Percentiles rank a stretch among this genome's conserved stretches.
Evolutionary conservation across 2,888 invertebrate species (phyloP).

Genomic region (Diarsia mendica): DNA sequence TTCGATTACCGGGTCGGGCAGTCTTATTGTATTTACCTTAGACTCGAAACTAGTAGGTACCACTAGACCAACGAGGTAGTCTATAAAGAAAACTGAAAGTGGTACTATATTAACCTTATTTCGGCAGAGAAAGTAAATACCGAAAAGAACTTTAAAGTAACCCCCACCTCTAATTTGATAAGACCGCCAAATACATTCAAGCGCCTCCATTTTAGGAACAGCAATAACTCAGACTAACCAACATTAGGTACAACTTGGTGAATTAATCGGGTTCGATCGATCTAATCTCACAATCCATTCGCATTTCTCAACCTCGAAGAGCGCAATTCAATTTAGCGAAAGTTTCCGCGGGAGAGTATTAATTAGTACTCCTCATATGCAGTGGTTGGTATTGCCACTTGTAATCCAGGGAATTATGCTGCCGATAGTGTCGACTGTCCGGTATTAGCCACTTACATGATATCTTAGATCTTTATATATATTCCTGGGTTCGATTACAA

Average conservation of each 20-base stretch:
- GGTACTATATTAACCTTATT: background rate
- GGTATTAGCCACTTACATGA: slow-evolving; percentile 71
- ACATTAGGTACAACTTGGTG: slow-evolving; percentile 60
- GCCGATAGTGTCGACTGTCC: slow-evolving; percentile 84
- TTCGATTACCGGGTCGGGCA: no score
- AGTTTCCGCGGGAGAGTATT: slow-evolving; percentile 73
- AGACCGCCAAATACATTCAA: slow-evolving; percentile 27
- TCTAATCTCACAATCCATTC: slow-evolving; percentile 66
- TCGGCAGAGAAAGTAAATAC: background rate
- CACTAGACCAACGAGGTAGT: no score
- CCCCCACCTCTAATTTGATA: slow-evolving; percentile 35
- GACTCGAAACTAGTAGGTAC: no score
- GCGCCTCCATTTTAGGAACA: slow-evolving; percentile 44
- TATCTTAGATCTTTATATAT: no score
- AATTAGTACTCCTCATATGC: slow-evolving; percentile 78
- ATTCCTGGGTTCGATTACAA: no score
- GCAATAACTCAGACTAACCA: slow-evolving; percentile 57
- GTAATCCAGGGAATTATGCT: slow-evolving; percentile 83
- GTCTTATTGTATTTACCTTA: no score
- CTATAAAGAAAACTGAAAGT: no score
- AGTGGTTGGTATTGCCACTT: slow-evolving; percentile 77
- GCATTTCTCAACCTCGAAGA: slow-evolving; percentile 61
- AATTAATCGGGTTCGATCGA: slow-evolving; percentile 68
- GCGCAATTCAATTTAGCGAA: slow-evolving; percentile 65
- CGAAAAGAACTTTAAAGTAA: slow-evolving; percentile 10